These are phyloP conservation scores for Sisyra terminalis DNA, from an alignment of 2,888 invertebrate species.

Conservation along the genomic window DNA sequence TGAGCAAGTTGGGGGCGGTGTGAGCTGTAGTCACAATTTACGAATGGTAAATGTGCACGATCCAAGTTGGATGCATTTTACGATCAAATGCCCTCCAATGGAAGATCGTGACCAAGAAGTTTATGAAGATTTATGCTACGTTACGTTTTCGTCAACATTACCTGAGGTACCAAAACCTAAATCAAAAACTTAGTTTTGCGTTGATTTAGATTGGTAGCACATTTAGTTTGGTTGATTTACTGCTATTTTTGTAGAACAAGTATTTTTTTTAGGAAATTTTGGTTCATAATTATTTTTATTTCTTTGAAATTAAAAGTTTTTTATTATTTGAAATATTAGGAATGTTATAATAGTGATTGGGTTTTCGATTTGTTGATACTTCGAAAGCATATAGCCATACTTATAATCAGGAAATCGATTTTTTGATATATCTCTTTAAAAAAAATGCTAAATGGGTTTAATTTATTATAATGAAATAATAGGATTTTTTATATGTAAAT, in stretches of 20 bases:
- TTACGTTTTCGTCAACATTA: slow-evolving; percentile 54
- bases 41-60: slow-evolving; percentile 18
- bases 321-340: too few species aligned
- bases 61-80: slow-evolving; percentile 48
- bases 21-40: slow-evolving; percentile 11
- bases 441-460: too few species aligned
- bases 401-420: too few species aligned
- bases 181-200: not conserved
- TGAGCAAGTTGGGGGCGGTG: not conserved
- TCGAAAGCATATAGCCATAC: too few species aligned
- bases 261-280: slow-evolving; percentile 8
- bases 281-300: slow-evolving; percentile 8
- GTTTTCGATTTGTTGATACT: too few species aligned
- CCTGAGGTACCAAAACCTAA: slow-evolving; percentile 38
- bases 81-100: slow-evolving; percentile 39
- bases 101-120: slow-evolving; percentile 63
- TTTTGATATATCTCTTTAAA: too few species aligned
- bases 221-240: slow-evolving; percentile 12
- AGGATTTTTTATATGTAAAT: too few species aligned
- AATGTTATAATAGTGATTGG: too few species aligned
- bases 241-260: slow-evolving; percentile 9
- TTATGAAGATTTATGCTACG: slow-evolving; percentile 79
- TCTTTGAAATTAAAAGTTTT: too few species aligned
- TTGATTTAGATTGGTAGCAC: slow-evolving; percentile 10
- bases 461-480: too few species aligned